phyloP scores from a whole-genome alignment of 2,113 vertebrate genomes.

The Hiodon tergisus region DNA sequence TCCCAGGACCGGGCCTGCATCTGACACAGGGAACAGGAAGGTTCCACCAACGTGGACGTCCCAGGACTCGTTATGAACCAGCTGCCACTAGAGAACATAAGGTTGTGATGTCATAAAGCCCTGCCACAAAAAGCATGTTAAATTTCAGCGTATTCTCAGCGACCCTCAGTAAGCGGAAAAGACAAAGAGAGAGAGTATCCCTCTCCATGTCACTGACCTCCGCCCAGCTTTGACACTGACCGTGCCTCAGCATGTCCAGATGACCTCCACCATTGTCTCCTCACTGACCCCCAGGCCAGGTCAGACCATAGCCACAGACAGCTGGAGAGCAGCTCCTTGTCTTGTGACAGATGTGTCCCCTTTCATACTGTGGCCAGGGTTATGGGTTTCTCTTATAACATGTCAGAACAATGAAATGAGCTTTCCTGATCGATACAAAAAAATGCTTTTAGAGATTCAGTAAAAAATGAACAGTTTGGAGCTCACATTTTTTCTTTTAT shows the following conservation, averaged over 20 bases:
- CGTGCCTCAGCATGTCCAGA: background rate
- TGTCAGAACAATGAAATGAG: background rate
- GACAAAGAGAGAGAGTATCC: background rate
- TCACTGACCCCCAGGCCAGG: background rate
- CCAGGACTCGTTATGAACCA: too few species aligned
- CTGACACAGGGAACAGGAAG: background rate
- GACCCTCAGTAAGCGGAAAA: background rate
- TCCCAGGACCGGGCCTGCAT: background rate
- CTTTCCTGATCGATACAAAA: background rate
- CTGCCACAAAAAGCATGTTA: background rate
- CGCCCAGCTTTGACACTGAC: background rate
- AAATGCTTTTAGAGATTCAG: too few species aligned
- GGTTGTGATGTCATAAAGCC: slow-evolving; percentile 1
- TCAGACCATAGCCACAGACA: background rate
- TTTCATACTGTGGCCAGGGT: background rate
- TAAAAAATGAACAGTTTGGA: too few species aligned
- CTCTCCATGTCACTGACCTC: background rate
- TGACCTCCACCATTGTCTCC: background rate
- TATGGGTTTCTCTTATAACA: background rate
- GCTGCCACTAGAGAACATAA: background rate
- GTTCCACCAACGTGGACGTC: background rate
- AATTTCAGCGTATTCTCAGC: background rate
- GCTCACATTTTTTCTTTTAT: too few species aligned
- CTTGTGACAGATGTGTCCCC: background rate
- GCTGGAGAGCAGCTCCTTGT: background rate